phyloP scores from a whole-genome alignment of 2,797 vertebrate species.

The Schizopygopsis malacanthus region DNA sequence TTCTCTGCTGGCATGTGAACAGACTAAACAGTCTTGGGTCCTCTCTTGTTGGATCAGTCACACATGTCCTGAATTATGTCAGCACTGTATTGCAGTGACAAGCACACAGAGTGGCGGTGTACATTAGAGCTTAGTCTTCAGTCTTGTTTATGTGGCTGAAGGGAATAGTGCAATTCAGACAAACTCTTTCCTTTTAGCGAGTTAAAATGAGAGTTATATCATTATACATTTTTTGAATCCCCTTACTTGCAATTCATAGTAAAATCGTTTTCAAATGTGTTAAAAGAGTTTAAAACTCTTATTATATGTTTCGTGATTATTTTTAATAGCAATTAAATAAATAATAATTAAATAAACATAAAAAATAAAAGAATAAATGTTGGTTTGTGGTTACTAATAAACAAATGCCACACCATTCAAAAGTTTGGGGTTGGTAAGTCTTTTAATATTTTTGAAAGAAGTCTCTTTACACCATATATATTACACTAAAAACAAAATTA shows the following conservation, averaged over 20 bases:
- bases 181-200: not conserved
- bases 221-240: not conserved
- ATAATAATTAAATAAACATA: not conserved
- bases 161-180: not conserved
- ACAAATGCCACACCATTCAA: not conserved
- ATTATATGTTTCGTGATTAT: not conserved
- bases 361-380: not conserved
- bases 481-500: no score
- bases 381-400: not conserved
- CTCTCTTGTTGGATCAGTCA: slow-evolving; percentile 3
- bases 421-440: not conserved
- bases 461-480: not conserved
- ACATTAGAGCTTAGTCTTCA: slow-evolving; percentile 3
- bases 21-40: slow-evolving; percentile 35
- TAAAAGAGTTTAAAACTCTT: not conserved
- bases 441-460: no score
- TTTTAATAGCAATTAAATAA: not conserved
- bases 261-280: not conserved
- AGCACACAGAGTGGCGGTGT: slow-evolving; percentile 10
- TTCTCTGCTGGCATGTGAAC: slow-evolving; percentile 41
- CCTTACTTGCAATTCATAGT: not conserved
- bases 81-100: slow-evolving; percentile 38
- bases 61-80: slow-evolving; percentile 25
- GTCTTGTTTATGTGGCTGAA: slow-evolving; percentile 10
- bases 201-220: not conserved